Base-by-base conservation (phyloP, 1,140 invertebrate species). In the Trialeurodes vaporariorum region DNA sequence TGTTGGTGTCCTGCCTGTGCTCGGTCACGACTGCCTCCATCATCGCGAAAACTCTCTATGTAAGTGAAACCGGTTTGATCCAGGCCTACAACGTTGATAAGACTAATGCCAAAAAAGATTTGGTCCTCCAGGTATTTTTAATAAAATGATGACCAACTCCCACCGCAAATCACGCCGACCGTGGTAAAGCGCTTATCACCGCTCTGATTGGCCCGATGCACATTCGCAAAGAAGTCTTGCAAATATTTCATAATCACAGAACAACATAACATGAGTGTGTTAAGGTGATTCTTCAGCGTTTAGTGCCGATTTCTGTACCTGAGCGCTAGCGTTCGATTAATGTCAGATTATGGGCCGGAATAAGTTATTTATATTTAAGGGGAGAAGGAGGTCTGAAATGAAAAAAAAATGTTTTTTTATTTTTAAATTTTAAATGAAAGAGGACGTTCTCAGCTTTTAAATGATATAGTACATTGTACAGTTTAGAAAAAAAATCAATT, bases 31-130 rank as follows among this genome's bases (percentile, higher is more conserved):
- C 89, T 0, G 87, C 88, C 5, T 84, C 88, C 21, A 87, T 93
- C 69, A 84, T 93, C 68, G 83, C 88, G 0, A 93, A 92, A 80
- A 92, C 90, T 2, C 84, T 90, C 68, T 91, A 89, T 75, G 91
- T 93, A 82, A 91, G 90, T 90, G 71, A 67, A 40, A 66, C 61
- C 63, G 63, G 21, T 2, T 13, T 34, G 12, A 34, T 49, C 34
- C 34, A 49, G 34, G 34, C 34, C 34, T 49, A 49, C 25, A 5
- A 61, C 25, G n/a, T 61, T 22, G 60, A 61, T 22, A 25, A 23
- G n/a, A 9, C 60, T 22, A 61, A 61, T n/a, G n/a, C 22, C 5
- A 22, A 61, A 61, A 22, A 61, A 22, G 60, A 61, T 22, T 22
- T 5, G 22, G 25, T 61, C n/a, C n/a, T 61, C 25, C n/a, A 25